Base-by-base conservation (phyloP, 1,140 invertebrate species). In the Solenopsis fugax region DNA sequence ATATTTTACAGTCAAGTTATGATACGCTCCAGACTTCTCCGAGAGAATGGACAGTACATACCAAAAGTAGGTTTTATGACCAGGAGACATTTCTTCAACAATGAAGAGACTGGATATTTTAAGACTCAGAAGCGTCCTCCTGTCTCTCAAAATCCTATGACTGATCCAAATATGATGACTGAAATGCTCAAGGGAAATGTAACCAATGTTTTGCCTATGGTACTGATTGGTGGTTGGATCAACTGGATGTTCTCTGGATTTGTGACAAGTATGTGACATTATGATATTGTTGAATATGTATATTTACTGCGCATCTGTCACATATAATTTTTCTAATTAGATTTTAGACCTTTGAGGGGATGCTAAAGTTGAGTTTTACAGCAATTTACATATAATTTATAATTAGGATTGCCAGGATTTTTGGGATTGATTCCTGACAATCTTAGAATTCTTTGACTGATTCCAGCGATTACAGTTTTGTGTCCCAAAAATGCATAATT, bases 201-300 rank as follows among this genome's bases (percentile, higher is more conserved):
- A 21, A 99, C 99, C 0, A 99, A 99, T 96, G 98, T 99, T 5
- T 95, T 99, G 81, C 99, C 99, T 0, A 99, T 99, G 99, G 98
- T 99, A 87, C 96, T 99, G 0, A 99, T 99, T 92, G 99, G 99
- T 93, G 99, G 98, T 18, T 99, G 99, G 99, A 99, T 99, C 90
- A 99, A 99, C 94, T 99, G 99, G 99, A 99, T 99, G 96, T 99
- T 99, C 95, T 99, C 99, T 85, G 99, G 99, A 71, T 99, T 99
- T 95, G 98, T 99, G 56, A 99, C 99, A 69, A 99, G 98, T 98
- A 96, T 96, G 96, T 95, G 82, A 54, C 67, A 41, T 65, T 24
- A 16, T 3, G n/a, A 67, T 69, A 62, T 34, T 76, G 1, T 75
- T 67, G 5, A 21, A 69, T 48, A 56, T n/a, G 58, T 75, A 65